A percentile compares a stretch with the other conserved stretches of the same genome.
Conservation (phyloP, 2,888 invertebrate species). For the Calameuta filiformis region DNA sequence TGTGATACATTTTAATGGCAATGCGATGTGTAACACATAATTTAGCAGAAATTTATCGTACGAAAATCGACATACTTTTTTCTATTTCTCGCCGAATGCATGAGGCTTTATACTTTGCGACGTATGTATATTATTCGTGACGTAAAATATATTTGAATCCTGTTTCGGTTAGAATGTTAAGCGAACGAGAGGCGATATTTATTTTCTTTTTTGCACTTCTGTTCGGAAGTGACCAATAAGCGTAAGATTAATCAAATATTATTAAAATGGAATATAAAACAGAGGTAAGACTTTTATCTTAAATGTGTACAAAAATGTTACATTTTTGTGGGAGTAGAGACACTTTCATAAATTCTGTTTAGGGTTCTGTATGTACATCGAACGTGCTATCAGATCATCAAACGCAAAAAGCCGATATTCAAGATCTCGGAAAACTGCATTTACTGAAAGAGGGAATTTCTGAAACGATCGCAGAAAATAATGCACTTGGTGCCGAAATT, state of each 20-base stretch:
- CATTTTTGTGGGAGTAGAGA: background rate
- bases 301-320: background rate
- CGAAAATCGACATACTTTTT: background rate
- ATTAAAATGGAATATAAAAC: background rate
- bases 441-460: conserved; percentile 41
- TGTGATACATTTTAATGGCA: background rate
- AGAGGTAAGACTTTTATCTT: background rate
- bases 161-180: background rate
- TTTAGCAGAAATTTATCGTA: background rate
- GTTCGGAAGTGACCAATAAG: too few species aligned
- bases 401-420: background rate
- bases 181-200: background rate
- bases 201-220: background rate
- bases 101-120: background rate
- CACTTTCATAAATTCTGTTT: background rate
- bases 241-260: background rate
- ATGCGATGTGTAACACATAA: background rate
- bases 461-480: conserved; percentile 50
- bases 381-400: background rate
- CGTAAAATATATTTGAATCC: background rate
- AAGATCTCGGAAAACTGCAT: conserved; percentile 30
- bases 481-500: conserved; percentile 42
- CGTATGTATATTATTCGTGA: background rate
- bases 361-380: background rate
- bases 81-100: background rate